Base-by-base conservation (phyloP, 2,797 vertebrate species). In the Hyperoplus immaculatus region DNA sequence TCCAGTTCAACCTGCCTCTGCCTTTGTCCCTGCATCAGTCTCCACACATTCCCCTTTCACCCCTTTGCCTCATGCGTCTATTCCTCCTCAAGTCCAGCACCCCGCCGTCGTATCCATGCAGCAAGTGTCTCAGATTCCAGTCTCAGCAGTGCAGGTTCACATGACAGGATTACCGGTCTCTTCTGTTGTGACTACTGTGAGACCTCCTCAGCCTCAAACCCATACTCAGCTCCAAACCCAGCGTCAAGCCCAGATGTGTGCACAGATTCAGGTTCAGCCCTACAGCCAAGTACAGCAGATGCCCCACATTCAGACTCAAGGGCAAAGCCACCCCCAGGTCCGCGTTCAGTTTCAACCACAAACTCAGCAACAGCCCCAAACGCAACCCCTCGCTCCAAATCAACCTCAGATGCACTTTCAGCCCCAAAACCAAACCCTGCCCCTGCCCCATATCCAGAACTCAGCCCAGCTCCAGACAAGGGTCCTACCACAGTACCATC, bases 61-160 rank as follows among this genome's bases (percentile, higher is more conserved):
- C 81, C 53, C 93, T 49, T 94, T 86, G 64, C 92, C 93, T 45
- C 95, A 92, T 82, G 77, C 94, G 69, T 84, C 88, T 21, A 93
- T 95, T 75, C 80, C 95, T 81, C 71, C 94, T 70, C 95, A 83
- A 61, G 68, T 93, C 87, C 96, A 95, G 89, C 88, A 95, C 69
- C 86, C 93, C 0, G 76, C 93, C 11, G 90, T 93, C 1, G 82
- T 94, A 45, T 95, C 93, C 13, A n/a, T 90, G 82, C 92, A 89
- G 80, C 93, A 91, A 69, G 72, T 90, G 41, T 77, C 92, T 55
- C 90, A 90, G 7, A 73, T 92, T 21, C 84, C 94, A 0, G 84
- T 87, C 51, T 89, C 94, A 11, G 67, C 89, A 0, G 87, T 91
- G 67, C 91, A 91, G 81, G 90, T 93, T 51, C 90, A 90, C 5